phyloP scores from a whole-genome alignment of 2,888 invertebrate genomes.

The Thymelicus lineola region DNA sequence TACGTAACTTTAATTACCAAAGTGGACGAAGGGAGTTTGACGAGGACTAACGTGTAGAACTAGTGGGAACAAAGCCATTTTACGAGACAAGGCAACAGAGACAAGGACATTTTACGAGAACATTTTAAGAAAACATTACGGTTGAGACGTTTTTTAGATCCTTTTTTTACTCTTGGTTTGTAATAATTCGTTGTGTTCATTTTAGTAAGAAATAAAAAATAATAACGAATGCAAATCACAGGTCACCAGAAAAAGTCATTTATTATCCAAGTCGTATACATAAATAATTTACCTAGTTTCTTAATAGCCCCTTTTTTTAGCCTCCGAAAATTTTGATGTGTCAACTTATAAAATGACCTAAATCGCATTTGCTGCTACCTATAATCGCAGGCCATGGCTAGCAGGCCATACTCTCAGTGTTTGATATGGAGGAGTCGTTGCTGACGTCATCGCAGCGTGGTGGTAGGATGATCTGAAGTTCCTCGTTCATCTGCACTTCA shows the following conservation, averaged over 20 bases:
- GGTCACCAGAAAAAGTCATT: constrained; percentile 50
- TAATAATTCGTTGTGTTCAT: too few relatives aligned
- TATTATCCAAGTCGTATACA: constrained; percentile 56
- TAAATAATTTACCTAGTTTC: constrained; percentile 24
- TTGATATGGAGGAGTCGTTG: constrained; percentile 59
- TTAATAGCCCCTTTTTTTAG: constrained; percentile 9
- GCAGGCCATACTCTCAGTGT: constrained; percentile 36
- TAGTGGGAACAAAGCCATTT: too few relatives aligned
- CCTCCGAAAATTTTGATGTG: constrained; percentile 9
- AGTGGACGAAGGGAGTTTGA: too few relatives aligned
- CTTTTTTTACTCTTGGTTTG: too few relatives aligned
- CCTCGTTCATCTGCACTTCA: constrained; percentile 69
- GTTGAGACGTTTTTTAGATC: too few relatives aligned
- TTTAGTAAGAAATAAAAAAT: too few relatives aligned
- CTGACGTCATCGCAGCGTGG: constrained; percentile 73
- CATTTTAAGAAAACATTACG: too few relatives aligned
- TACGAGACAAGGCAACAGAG: too few relatives aligned
- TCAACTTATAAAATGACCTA: constrained; percentile 8
- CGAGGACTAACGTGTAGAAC: too few relatives aligned
- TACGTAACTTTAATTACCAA: too few relatives aligned
- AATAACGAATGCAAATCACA: constrained; percentile 1
- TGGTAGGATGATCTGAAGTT: constrained; percentile 76
- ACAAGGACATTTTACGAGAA: too few relatives aligned
- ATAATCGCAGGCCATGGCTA: constrained; percentile 7
- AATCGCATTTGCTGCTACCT: constrained; percentile 24